Evolutionary conservation across 2,888 invertebrate genomes (phyloP), one percentile per base, ranked within the genome.

Genomic region (Eucriotettix oculatus): DNA sequence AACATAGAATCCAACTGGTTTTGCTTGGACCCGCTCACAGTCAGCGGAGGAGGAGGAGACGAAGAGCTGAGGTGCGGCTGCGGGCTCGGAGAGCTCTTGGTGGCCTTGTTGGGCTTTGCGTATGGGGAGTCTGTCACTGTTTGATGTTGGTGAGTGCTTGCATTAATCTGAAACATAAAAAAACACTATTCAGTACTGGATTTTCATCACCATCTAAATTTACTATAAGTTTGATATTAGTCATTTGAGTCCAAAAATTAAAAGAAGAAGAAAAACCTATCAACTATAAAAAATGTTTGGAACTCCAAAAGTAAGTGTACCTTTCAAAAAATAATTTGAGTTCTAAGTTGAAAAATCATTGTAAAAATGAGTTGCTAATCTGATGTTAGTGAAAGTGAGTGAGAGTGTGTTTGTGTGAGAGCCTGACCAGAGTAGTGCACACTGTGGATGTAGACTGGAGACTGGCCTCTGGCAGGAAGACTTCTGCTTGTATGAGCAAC

Each of bases 1-100:
- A 95, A 87, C 94, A 95, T 95, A 74, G 86, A 86, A 76, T 91
- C 81, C 78, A 87, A 81, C 74, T 86, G 84, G 69, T 83, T 80
- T 77, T 82, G 81, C 64, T 78, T 62, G 59, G 56, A n/a, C 29
- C 60, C 48, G 43, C 54, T 43, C 16, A 42, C 42, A 56, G 52
- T 44, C 56, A 56, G 43, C 52, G 52, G 52, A n/a, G n/a, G 52
- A 14, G 54, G 17, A 12, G 48, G n/a, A 12, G 48, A 14, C 12
- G 48, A 48, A 48, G 48, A 48, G 12, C 14, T 48, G 14, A 48
- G 14, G 12, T 54, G 54, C 67, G 78, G 76, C 75, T 78, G 76
- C 68, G 78, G 77, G 70, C 76, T 78, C 68, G 77, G 78, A 68
- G 80, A 80, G 68, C 80, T 73, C 66, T 73, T 74, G 64, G 73